These are phyloP conservation scores for Drosophila anomalipes DNA, from an alignment of 2,888 invertebrate genomes.

Conservation along the genomic window DNA sequence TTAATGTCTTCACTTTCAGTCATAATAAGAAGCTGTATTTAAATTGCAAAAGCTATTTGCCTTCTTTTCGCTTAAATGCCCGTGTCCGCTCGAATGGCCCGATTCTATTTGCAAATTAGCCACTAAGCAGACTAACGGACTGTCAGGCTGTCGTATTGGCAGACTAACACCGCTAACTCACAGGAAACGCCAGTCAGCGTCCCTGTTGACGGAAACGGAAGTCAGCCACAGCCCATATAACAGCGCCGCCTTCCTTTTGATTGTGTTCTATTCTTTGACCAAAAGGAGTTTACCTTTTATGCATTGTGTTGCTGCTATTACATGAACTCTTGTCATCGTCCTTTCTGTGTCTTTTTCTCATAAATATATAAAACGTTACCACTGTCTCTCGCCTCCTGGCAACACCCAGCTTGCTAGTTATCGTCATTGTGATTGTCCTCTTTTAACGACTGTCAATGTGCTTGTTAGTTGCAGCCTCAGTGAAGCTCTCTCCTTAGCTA, in stretches of 20 bases:
- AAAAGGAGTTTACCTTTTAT: conserved; percentile 39
- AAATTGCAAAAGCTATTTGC: conserved; percentile 44
- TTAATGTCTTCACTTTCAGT: conserved; percentile 12
- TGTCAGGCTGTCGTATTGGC: conserved; percentile 21
- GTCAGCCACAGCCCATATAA: conserved; percentile 33
- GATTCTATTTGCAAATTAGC: conserved; percentile 69
- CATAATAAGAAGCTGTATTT: conserved; percentile 32
- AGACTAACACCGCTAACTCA: conserved; percentile 10
- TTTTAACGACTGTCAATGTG: conserved; percentile 52
- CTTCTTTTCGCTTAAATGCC: not conserved
- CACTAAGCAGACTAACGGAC: conserved; percentile 61
- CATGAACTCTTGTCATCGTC: conserved; percentile 17
- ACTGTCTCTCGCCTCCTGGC: conserved; percentile 23
- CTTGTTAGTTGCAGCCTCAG: conserved; percentile 37
- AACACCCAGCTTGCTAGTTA: conserved; percentile 9
- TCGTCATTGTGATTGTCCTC: conserved; percentile 35
- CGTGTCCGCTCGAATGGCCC: conserved; percentile 15
- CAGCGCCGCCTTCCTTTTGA: conserved; percentile 6
- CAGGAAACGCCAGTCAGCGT: conserved; percentile 57
- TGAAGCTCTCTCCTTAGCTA: not conserved
- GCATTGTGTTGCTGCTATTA: conserved; percentile 18
- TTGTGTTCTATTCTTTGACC: conserved; percentile 14
- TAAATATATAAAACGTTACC: conserved; percentile 48
- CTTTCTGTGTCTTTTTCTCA: conserved; percentile 23
- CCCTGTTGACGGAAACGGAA: conserved; percentile 71